Evolutionary conservation across 2,888 invertebrate species (phyloP).

Genomic region (Lycocerus yunnanus): DNA sequence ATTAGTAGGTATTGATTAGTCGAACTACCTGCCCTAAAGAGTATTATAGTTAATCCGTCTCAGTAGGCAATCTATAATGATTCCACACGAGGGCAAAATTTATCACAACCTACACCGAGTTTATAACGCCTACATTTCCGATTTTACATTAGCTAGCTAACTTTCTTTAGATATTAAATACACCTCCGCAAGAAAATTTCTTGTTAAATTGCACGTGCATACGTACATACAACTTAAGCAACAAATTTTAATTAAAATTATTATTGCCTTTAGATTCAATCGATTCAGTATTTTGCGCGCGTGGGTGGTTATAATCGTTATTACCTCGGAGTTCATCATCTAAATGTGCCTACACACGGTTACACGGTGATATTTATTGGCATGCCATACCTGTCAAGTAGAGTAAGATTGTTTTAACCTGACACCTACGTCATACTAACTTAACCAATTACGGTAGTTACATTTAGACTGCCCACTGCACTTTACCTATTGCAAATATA

Average conservation of each 20-base stretch:
- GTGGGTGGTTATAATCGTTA: background rate
- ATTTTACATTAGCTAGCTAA: slow-evolving; percentile 5
- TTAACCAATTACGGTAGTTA: no score
- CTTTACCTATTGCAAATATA: no score
- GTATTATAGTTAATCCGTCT: background rate
- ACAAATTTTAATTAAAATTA: background rate
- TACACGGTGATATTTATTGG: no score
- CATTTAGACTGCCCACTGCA: no score
- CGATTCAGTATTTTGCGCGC: background rate
- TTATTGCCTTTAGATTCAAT: background rate
- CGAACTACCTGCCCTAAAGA: background rate
- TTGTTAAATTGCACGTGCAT: background rate
- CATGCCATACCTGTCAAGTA: no score
- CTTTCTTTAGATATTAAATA: slow-evolving; percentile 5
- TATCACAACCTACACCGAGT: background rate
- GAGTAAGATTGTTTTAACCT: no score
- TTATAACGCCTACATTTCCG: slow-evolving; percentile 9
- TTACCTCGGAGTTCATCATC: background rate
- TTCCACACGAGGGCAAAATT: slow-evolving; percentile 8
- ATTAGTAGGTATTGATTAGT: background rate
- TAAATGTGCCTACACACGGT: no score
- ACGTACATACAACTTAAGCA: background rate
- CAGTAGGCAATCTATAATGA: slow-evolving; percentile 5
- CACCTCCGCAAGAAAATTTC: slow-evolving; percentile 1
- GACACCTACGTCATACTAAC: no score